These are phyloP conservation scores for Nyctibius grandis DNA, from an alignment of 2,797 vertebrate genomes.

Conservation along the genomic window DNA sequence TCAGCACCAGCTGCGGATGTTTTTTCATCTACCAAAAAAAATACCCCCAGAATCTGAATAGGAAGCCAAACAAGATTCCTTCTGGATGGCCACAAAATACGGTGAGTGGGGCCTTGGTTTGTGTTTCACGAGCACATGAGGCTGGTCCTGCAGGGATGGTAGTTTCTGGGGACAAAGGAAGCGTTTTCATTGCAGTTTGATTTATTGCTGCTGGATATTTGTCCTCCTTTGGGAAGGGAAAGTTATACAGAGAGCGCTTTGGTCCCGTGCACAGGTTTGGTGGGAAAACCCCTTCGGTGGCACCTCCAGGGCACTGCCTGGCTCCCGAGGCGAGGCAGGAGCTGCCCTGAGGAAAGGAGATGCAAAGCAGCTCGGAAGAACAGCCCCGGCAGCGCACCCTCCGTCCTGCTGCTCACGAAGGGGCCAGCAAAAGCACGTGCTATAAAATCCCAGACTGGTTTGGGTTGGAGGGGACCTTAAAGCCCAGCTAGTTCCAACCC, in stretches of 20 bases:
- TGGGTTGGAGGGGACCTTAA: no score
- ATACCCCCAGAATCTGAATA: background rate
- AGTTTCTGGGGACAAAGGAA: background rate
- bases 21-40: background rate
- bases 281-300: background rate
- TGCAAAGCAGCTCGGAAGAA: background rate
- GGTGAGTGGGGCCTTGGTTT: background rate
- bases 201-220: background rate
- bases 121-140: rapidly evolving
- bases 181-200: rapidly evolving
- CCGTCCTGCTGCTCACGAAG: background rate
- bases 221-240: background rate
- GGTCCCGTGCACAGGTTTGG: rapidly evolving
- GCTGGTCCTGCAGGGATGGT: background rate
- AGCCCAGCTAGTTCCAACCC: no score
- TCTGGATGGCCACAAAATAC: background rate
- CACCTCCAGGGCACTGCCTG: background rate
- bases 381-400: background rate
- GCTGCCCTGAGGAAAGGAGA: background rate
- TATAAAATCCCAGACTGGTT: no score
- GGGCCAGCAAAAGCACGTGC: background rate
- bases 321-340: background rate
- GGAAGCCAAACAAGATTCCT: background rate
- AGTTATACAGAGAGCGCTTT: background rate
- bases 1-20: background rate